A percentile compares a stretch with the other conserved stretches of the same genome.
phyloP scores from a whole-genome alignment of 1,140 invertebrate species.

The Nilaparvata lugens region DNA sequence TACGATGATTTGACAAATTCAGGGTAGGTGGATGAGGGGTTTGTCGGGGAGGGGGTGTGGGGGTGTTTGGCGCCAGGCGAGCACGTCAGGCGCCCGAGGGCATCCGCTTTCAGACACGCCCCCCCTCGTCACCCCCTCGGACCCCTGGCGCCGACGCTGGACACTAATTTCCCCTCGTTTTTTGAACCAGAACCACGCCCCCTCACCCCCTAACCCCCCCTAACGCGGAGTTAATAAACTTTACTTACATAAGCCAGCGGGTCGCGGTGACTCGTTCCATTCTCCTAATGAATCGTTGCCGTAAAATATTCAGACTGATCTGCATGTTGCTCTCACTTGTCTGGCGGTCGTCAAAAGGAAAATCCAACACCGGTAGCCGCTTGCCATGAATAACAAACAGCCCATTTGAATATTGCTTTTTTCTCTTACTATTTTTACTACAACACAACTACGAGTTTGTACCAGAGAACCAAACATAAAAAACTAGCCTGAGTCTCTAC shows the following conservation, averaged over 20 bases:
- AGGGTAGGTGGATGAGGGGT: background rate
- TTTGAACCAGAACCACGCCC: background rate
- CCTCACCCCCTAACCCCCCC: background rate
- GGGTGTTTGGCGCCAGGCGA: background rate
- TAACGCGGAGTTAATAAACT: background rate
- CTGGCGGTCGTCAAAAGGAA: no score
- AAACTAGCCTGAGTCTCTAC: no score
- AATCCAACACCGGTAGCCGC: no score
- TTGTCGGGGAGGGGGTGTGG: background rate
- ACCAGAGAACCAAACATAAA: no score
- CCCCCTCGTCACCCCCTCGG: background rate
- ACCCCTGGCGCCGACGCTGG: background rate
- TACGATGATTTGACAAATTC: conserved; percentile 4
- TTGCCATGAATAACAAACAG: no score
- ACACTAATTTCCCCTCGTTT: conserved; percentile 1
- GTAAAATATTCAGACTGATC: no score
- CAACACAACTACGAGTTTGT: no score
- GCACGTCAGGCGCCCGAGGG: background rate
- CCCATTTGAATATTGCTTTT: no score
- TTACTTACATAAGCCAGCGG: background rate
- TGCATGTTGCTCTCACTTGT: no score
- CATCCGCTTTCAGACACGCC: background rate
- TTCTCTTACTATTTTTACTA: no score
- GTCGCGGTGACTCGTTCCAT: no score
- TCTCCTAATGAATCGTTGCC: no score